Base-by-base conservation (phyloP, 2,113 vertebrate genomes). In the Hemiprocne comata region DNA sequence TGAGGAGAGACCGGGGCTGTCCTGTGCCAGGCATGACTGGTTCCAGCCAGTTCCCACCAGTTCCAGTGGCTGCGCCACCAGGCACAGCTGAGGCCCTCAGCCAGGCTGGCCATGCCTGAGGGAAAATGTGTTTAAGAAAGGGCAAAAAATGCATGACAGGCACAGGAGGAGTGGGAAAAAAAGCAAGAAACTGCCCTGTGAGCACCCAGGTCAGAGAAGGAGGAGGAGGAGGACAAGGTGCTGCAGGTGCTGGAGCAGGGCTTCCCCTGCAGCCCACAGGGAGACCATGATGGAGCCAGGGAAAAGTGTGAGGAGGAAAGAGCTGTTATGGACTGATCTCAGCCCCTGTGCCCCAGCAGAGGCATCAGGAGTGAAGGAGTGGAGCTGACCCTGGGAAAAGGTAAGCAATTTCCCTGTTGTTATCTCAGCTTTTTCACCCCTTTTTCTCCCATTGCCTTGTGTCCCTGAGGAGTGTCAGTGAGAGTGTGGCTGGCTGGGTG, bases 131-230 rank as follows among this genome's bases (percentile, higher is more conserved):
- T 4, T 34, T 18, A 36, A 11, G 2, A 25, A 55, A 46, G 6
- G 58, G 40, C 4, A 65, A 61, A 76, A 94, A 77, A 36, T 13
- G 9, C 15, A 2, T 1, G 9, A 13, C 4, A 33, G 29, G 23
- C 31, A 78, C 31, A 34, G 15, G 2, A 71, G 4, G 26, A 42
- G 15, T 4, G 21, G 11, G 2, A 8, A 4, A n/a, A n/a, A 72
- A 55, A 16, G 5, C 0, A 0, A 54, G 9, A 62, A 77, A 16
- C 5, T 62, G 25, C 2, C 4, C 28, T 40, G 33, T 0, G 1
- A 62, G 20, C 13, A 78, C 17, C 17, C 4, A 58, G 11, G 7
- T n/a, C 12, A 31, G 34, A 34, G 55, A 12, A 71, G 25, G 18
- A 75, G 17, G 4, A 67, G 50, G 50, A 50, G 21, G 29, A 28